These are phyloP conservation scores for Lumbricus terrestris DNA, from an alignment of 2,888 invertebrate genomes.

Conservation along the genomic window DNA sequence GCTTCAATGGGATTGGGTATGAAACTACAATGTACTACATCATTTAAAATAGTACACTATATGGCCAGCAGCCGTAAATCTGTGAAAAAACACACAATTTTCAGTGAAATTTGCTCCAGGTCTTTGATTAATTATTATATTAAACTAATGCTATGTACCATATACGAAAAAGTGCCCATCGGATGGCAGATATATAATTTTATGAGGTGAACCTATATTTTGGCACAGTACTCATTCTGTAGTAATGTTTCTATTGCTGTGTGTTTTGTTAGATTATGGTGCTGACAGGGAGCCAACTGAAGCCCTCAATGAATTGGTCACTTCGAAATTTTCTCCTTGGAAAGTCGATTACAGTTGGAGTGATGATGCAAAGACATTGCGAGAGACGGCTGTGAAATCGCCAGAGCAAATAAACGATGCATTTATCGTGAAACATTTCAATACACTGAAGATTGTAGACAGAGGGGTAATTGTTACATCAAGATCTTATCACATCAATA, in stretches of 20 bases:
- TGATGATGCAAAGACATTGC: constrained; percentile 50
- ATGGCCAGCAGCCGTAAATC: neutral
- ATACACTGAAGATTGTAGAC: constrained; percentile 53
- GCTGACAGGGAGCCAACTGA: constrained; percentile 53
- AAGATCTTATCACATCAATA: neutral
- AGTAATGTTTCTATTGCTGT: neutral
- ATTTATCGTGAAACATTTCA: constrained; percentile 53
- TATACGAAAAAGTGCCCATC: neutral
- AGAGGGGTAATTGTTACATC: constrained; percentile 46
- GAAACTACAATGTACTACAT: too few relatives aligned
- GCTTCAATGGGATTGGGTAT: neutral
- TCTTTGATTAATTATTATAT: neutral
- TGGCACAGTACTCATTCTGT: neutral
- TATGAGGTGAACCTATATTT: too few relatives aligned
- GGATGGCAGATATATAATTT: neutral
- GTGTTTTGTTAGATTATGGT: constrained; percentile 46
- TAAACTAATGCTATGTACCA: too few relatives aligned
- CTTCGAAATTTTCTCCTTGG: constrained; percentile 53
- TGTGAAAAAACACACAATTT: neutral
- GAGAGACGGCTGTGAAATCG: constrained; percentile 55
- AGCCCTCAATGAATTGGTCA: constrained; percentile 50
- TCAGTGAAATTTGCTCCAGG: neutral
- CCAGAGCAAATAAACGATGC: constrained; percentile 55
- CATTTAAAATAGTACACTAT: neutral
- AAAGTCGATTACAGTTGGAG: constrained; percentile 58